Evolutionary conservation across 1,140 invertebrate species (phyloP).

Genomic region (Lepidostoma basale): DNA sequence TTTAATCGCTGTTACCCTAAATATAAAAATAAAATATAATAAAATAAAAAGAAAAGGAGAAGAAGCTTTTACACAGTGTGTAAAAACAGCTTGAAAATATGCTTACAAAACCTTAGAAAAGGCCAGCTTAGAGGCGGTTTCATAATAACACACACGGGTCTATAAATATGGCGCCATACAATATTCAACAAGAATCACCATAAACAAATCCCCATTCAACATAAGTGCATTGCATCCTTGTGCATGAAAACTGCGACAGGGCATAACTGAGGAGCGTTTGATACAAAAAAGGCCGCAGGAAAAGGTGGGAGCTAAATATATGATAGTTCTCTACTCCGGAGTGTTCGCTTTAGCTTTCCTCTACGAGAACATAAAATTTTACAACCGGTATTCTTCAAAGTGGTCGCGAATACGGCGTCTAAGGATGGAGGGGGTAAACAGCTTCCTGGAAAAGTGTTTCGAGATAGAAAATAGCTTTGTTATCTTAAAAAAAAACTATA

Average conservation of each 20-base stretch:
- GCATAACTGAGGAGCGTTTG: neutral
- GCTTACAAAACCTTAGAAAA: no score
- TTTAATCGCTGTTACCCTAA: no score
- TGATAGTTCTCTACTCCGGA: neutral
- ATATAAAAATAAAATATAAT: no score
- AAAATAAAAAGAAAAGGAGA: no score
- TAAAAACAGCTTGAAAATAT: no score
- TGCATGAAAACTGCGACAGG: neutral
- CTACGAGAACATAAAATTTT: conserved; percentile 15
- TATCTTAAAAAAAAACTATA: no score
- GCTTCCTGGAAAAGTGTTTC: neutral
- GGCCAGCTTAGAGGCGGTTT: no score
- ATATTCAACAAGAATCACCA: neutral
- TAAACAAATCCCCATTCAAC: neutral
- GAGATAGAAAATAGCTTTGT: neutral
- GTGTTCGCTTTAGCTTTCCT: neutral
- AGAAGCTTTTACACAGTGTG: no score
- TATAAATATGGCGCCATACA: neutral
- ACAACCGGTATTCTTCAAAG: conserved; percentile 6
- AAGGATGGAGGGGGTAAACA: neutral
- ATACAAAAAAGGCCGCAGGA: neutral
- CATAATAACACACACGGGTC: no score
- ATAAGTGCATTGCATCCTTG: neutral
- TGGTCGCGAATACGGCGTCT: neutral
- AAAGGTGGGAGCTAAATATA: neutral